phyloP scores from a whole-genome alignment of 2,113 vertebrate genomes.

The Cinclus mexicanus region DNA sequence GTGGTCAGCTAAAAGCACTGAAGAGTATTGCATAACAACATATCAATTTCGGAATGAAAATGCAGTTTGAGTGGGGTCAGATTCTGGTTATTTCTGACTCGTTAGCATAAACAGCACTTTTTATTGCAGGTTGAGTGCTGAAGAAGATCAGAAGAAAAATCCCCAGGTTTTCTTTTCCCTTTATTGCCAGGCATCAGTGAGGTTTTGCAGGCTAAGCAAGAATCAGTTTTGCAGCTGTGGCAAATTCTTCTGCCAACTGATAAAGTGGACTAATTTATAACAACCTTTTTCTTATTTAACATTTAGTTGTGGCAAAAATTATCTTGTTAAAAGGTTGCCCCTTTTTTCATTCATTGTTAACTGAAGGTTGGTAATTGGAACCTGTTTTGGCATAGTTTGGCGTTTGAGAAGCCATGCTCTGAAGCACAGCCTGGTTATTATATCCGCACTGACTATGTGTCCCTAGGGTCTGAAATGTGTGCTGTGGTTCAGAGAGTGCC shows the following conservation, averaged over 20 bases:
- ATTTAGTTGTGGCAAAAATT: neutral
- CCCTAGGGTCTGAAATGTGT: neutral
- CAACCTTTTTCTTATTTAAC: neutral
- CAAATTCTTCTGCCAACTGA: conserved; percentile 9
- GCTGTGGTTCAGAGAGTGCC: neutral
- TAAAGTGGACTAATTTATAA: conserved; percentile 33
- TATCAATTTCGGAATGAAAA: neutral
- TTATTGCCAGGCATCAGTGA: conserved; percentile 17
- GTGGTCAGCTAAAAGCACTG: neutral
- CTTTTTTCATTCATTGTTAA: neutral
- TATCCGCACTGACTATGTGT: neutral
- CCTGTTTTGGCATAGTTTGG: neutral
- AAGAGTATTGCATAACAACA: neutral
- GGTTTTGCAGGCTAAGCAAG: conserved; percentile 35
- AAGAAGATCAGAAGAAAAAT: conserved; percentile 16
- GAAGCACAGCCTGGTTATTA: neutral
- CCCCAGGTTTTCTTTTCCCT: conserved; percentile 6
- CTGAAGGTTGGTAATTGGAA: neutral
- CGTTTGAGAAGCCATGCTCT: neutral
- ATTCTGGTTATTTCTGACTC: conserved; percentile 39
- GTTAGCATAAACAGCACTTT: neutral
- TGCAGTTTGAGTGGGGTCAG: neutral
- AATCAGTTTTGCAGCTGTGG: conserved; percentile 5
- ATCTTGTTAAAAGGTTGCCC: neutral
- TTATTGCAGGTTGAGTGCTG: neutral